A percentile compares a stretch with the other conserved stretches of the same genome.
phyloP scores from a whole-genome alignment of 2,888 invertebrate genomes.

The Pseudanteris insignis region DNA sequence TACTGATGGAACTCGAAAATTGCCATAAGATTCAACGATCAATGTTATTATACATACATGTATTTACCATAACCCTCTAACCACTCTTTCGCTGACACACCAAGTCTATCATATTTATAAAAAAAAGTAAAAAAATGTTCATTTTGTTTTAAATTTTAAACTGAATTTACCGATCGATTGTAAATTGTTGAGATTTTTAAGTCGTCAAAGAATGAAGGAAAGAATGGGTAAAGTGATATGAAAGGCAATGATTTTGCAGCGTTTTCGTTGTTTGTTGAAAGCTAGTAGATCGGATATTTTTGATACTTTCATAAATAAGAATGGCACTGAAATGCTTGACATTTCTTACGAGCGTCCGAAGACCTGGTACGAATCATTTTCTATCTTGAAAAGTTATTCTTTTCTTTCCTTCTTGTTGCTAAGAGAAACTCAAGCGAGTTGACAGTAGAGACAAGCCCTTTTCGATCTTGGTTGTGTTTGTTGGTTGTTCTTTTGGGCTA shows the following conservation, averaged over 20 bases:
- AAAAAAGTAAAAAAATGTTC: conserved; percentile 54
- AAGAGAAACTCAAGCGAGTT: conserved; percentile 4
- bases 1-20: conserved; percentile 51
- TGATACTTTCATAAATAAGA: conserved; percentile 70
- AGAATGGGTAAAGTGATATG: no score
- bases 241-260: conserved; percentile 57
- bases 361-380: conserved; percentile 1
- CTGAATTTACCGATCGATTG: conserved; percentile 50
- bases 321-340: conserved; percentile 50
- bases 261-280: conserved; percentile 63
- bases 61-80: conserved; percentile 64
- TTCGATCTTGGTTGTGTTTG: conserved; percentile 22
- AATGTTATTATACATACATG: conserved; percentile 63
- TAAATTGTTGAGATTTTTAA: background rate
- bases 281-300: conserved; percentile 69
- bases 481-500: conserved; percentile 21
- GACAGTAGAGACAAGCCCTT: background rate
- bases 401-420: conserved; percentile 4
- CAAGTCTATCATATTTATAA: conserved; percentile 64
- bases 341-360: no score
- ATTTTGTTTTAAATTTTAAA: conserved; percentile 63
- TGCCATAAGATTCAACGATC: conserved; percentile 64
- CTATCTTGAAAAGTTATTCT: background rate
- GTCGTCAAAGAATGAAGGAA: no score
- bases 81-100: conserved; percentile 63